Percentiles rank a stretch among this genome's conserved stretches.
Evolutionary conservation across 1,140 invertebrate species (phyloP).

Genomic region (Campoletis sonorensis): DNA sequence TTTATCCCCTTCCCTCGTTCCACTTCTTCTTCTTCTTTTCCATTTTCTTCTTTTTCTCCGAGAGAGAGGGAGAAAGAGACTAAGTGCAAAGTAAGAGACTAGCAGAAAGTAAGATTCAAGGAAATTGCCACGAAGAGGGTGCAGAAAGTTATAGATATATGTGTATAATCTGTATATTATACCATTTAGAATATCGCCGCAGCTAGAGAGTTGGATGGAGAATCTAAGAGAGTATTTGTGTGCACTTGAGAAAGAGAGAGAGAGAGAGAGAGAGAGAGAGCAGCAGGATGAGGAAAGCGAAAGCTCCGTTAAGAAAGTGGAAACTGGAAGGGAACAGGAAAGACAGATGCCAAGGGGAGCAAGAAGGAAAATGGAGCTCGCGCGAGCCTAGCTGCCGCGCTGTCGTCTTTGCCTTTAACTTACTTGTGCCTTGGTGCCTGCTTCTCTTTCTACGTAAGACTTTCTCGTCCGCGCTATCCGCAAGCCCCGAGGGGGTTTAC

Average conservation of each 20-base stretch:
- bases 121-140: conserved; percentile 31
- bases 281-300: conserved; percentile 10
- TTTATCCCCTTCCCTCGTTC: not conserved
- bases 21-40: too few species aligned
- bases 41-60: too few species aligned
- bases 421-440: conserved; percentile 8
- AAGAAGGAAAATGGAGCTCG: conserved; percentile 17
- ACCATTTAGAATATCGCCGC: not conserved
- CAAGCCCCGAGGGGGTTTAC: conserved; percentile 68
- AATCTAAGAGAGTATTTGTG: conserved; percentile 34
- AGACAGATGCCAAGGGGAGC: conserved; percentile 4
- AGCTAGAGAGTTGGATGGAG: conserved; percentile 23
- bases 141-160: not conserved
- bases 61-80: too few species aligned
- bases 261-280: conserved; percentile 12
- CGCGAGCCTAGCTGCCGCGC: conserved; percentile 1
- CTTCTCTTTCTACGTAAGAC: conserved; percentile 1
- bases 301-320: conserved; percentile 36
- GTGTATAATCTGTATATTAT: not conserved
- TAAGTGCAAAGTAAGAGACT: not conserved
- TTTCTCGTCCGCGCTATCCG: conserved; percentile 42
- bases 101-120: conserved; percentile 16
- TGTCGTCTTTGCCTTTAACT: conserved; percentile 30
- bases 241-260: conserved; percentile 15
- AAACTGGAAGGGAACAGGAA: conserved; percentile 38